Evolutionary conservation across 1,140 invertebrate genomes (phyloP).

Genomic region (Monomorium pharaonis): DNA sequence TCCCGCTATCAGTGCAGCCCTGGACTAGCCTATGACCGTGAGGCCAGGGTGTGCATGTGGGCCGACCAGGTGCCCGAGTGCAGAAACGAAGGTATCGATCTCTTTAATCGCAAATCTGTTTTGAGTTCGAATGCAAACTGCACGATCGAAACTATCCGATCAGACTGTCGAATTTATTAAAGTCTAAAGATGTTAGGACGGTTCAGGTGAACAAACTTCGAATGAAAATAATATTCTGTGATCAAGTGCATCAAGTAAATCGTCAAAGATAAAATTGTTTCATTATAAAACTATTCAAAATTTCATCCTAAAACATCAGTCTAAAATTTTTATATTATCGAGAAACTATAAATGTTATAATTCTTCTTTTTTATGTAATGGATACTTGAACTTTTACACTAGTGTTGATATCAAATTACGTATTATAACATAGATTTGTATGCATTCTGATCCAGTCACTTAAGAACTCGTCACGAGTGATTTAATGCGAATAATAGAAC

Average conservation of each 20-base stretch:
- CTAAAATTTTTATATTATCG: not conserved
- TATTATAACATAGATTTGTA: not conserved
- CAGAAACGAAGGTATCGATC: slow-evolving; percentile 92
- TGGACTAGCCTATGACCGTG: slow-evolving; percentile 96
- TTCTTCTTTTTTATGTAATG: not conserved
- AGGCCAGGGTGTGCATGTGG: slow-evolving; percentile 97
- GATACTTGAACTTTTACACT: not conserved
- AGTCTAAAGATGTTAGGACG: not conserved
- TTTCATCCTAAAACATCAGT: not conserved
- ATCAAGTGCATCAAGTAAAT: not conserved
- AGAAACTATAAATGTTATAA: not conserved
- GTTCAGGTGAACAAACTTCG: not conserved
- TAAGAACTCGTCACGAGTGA: slow-evolving; percentile 26
- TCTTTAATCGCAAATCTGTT: not conserved
- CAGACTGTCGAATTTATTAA: not conserved
- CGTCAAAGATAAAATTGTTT: not conserved
- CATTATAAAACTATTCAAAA: not conserved
- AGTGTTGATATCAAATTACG: not conserved
- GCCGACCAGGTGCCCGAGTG: slow-evolving; percentile 96
- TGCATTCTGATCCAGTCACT: not conserved
- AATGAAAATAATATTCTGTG: not conserved
- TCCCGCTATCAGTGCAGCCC: slow-evolving; percentile 97
- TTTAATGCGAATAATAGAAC: slow-evolving; percentile 33
- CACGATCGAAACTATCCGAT: not conserved
- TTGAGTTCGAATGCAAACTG: not conserved